Evolutionary conservation across 2,113 vertebrate genomes (phyloP).

Genomic region (Lepisosteus osseus): DNA sequence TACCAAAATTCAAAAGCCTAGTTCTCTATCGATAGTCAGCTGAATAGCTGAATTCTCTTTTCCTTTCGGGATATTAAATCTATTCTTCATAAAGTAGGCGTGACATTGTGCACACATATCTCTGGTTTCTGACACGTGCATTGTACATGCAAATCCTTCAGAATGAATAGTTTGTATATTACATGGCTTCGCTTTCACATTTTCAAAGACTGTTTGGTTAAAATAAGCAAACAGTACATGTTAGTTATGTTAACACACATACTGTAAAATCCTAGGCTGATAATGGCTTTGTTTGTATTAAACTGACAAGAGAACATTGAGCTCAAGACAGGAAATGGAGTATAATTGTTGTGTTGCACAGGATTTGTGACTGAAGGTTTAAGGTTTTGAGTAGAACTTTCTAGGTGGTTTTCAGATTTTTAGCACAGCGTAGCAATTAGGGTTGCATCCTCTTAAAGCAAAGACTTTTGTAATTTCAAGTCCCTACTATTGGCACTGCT

Average conservation of each 20-base stretch:
- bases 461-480: no score
- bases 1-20: conserved; percentile 48
- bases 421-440: no score
- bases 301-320: conserved; percentile 40
- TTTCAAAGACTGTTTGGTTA: conserved; percentile 58
- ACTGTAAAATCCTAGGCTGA: conserved; percentile 59
- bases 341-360: not conserved
- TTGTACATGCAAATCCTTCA: conserved; percentile 68
- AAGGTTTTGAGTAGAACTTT: conserved; percentile 42
- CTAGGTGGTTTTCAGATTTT: not conserved
- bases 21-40: conserved; percentile 17
- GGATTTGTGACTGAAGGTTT: conserved; percentile 26
- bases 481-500: no score
- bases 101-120: conserved; percentile 48
- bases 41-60: conserved; percentile 14
- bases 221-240: conserved; percentile 54
- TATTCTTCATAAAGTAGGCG: conserved; percentile 39
- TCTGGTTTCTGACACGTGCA: conserved; percentile 54
- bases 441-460: no score
- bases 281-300: conserved; percentile 59
- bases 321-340: not conserved
- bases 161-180: conserved; percentile 68
- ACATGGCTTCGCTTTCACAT: conserved; percentile 60
- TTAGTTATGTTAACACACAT: conserved; percentile 64
- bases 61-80: conserved; percentile 57